Conservation (phyloP, 2,888 invertebrate species). For the Lymantria dispar region DNA sequence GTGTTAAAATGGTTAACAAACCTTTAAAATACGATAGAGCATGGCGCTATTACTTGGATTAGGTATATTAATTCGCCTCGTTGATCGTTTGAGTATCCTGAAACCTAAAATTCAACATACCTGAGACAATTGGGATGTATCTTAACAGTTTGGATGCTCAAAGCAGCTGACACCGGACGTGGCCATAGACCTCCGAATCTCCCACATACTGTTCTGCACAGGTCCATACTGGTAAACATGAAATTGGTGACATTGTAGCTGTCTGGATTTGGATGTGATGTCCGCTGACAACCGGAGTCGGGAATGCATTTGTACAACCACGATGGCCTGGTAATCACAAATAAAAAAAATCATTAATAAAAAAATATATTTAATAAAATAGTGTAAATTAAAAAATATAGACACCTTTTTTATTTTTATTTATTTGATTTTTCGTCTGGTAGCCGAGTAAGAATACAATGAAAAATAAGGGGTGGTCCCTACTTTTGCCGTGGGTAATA, state of each 20-base stretch:
- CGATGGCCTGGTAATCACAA: conserved; percentile 50
- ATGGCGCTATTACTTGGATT: too few relatives aligned
- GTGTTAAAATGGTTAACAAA: too few relatives aligned
- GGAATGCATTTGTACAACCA: conserved; percentile 68
- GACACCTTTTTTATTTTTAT: too few relatives aligned
- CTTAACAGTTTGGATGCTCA: conserved; percentile 67
- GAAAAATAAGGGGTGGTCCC: too few relatives aligned
- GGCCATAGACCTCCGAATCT: conserved; percentile 88
- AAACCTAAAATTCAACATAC: conserved; percentile 34
- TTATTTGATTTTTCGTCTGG: too few relatives aligned
- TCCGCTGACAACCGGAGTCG: conserved; percentile 63
- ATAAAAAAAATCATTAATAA: background rate
- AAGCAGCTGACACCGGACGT: conserved; percentile 79
- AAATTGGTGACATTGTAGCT: conserved; percentile 42
- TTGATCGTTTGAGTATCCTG: too few relatives aligned
- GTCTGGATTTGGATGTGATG: conserved; percentile 52
- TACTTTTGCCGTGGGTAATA: too few relatives aligned
- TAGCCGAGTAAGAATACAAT: too few relatives aligned
- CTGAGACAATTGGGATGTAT: conserved; percentile 83
- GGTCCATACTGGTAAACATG: conserved; percentile 74
- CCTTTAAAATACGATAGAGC: too few relatives aligned
- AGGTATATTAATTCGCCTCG: too few relatives aligned
- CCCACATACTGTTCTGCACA: conserved; percentile 87
- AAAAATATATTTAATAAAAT: background rate
- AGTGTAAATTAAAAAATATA: too few relatives aligned